phyloP scores from a whole-genome alignment of 2,888 invertebrate genomes.

The Drosophila demipolita region DNA sequence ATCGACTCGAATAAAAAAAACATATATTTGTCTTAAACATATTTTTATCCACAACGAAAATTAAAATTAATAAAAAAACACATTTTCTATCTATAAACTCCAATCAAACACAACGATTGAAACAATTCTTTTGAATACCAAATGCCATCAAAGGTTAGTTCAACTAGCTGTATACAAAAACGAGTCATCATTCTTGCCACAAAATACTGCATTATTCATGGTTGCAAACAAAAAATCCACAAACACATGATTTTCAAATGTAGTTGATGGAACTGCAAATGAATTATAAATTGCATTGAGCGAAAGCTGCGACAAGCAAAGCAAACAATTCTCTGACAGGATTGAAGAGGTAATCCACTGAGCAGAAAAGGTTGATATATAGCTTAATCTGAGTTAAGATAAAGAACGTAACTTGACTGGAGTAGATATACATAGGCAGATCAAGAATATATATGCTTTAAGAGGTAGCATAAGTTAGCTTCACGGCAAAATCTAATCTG shows the following conservation, averaged over 20 bases:
- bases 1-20: background rate
- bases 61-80: background rate
- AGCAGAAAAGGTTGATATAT: background rate
- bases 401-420: background rate
- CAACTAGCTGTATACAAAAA: background rate
- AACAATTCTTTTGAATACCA: background rate
- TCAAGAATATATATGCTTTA: background rate
- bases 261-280: slow-evolving; percentile 58
- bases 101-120: background rate
- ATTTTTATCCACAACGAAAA: background rate
- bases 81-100: background rate
- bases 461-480: background rate
- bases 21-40: background rate
- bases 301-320: slow-evolving; percentile 13
- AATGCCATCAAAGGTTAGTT: background rate
- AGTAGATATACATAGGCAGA: background rate
- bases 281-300: slow-evolving; percentile 67
- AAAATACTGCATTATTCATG: slow-evolving; percentile 50
- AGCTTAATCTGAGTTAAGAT: background rate
- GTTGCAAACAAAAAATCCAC: slow-evolving; percentile 38
- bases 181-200: slow-evolving; percentile 16
- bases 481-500: too few relatives aligned
- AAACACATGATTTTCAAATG: slow-evolving; percentile 53
- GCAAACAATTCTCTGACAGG: background rate
- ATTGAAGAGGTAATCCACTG: background rate